Conservation (phyloP, 2,113 vertebrate species). For the Anarhynchus alexandrinus region DNA sequence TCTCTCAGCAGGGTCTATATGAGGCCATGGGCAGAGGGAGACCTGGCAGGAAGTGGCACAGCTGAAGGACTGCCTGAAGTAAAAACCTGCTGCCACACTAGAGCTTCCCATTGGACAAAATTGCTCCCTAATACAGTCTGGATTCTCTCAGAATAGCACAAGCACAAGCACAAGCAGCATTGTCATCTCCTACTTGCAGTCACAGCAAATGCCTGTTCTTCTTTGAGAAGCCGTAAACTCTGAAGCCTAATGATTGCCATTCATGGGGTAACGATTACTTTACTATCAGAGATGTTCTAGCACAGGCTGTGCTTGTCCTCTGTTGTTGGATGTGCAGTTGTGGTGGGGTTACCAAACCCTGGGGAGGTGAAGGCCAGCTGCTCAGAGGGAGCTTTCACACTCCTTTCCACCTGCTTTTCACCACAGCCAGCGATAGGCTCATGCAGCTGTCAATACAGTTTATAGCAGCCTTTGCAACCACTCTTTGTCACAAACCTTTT, state of each 20-base stretch:
- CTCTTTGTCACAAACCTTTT: background rate
- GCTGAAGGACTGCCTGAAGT: background rate
- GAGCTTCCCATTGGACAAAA: background rate
- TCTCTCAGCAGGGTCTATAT: rapidly evolving
- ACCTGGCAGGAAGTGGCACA: background rate
- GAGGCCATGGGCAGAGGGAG: background rate
- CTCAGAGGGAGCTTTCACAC: background rate
- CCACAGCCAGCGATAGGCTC: background rate
- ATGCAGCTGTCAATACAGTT: background rate
- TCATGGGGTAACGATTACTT: background rate
- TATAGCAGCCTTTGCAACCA: background rate
- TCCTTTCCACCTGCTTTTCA: background rate
- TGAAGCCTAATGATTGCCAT: background rate
- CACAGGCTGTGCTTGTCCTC: background rate
- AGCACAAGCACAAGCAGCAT: background rate
- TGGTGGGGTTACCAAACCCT: background rate
- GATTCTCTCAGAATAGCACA: background rate
- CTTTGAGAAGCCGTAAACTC: background rate
- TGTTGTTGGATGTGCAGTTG: background rate
- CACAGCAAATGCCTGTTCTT: background rate
- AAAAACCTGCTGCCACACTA: background rate
- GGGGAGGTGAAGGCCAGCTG: background rate
- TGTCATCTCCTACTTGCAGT: background rate
- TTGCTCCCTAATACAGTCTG: background rate
- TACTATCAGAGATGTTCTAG: background rate